Conservation (phyloP, 2,797 vertebrate species). For the Eulemur albifrons region DNA sequence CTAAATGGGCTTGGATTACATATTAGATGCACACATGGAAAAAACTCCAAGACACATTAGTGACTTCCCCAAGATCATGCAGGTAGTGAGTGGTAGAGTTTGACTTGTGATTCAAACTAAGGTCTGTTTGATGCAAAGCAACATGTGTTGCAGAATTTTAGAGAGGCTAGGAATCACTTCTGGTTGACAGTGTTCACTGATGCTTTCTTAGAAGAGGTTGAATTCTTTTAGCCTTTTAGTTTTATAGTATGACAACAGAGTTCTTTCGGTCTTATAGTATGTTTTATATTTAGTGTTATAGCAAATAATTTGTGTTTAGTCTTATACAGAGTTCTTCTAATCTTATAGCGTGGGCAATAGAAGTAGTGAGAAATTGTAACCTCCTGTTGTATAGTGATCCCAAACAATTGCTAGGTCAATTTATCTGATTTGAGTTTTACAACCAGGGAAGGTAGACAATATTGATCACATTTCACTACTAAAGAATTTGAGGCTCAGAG, state of each 20-base stretch:
- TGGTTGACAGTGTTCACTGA: background rate
- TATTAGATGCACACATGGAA: background rate
- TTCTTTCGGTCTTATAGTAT: background rate
- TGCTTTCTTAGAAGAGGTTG: background rate
- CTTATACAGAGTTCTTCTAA: background rate
- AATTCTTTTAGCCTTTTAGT: constrained; percentile 1
- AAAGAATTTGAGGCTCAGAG: background rate
- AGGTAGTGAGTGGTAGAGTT: background rate
- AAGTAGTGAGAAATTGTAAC: background rate
- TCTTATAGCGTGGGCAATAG: background rate
- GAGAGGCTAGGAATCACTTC: background rate
- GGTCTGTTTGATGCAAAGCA: background rate
- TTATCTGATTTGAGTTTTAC: background rate
- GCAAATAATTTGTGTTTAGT: background rate
- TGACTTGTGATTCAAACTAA: background rate
- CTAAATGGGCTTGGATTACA: background rate
- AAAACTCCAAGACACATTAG: background rate
- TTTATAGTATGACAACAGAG: background rate
- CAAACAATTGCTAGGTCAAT: background rate
- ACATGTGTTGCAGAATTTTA: background rate
- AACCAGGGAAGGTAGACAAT: background rate
- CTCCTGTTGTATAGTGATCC: background rate
- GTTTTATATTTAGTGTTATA: background rate
- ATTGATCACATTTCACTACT: background rate
- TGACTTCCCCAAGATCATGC: background rate